phyloP scores from a whole-genome alignment of 1,140 invertebrate genomes.

The Bombyx mori region DNA sequence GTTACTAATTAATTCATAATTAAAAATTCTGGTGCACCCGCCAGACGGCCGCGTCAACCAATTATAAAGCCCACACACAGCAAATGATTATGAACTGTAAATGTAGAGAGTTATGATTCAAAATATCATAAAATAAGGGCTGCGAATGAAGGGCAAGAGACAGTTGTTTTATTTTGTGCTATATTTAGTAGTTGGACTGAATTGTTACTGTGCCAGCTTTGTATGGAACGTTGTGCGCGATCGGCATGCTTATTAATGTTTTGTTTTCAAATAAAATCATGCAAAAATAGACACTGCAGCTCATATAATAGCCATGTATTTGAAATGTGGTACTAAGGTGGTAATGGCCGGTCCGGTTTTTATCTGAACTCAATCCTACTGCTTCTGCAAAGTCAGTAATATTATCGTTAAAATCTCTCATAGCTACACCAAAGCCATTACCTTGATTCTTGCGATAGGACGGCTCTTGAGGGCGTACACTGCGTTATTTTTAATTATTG shows the following conservation, averaged over 20 bases:
- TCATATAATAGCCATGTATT: background rate
- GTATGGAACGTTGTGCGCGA: conserved; percentile 39
- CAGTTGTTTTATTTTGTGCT: conserved; percentile 70
- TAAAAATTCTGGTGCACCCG: conserved; percentile 68
- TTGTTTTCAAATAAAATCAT: conserved; percentile 4
- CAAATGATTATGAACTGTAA: conserved; percentile 42
- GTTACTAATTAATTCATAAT: conserved; percentile 69
- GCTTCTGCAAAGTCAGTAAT: no score
- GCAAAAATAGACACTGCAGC: conserved; percentile 4
- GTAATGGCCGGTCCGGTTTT: no score
- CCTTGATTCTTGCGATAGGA: no score
- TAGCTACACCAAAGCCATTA: no score
- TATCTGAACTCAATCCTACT: no score
- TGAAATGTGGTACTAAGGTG: no score
- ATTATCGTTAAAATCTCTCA: no score
- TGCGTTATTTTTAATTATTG: no score
- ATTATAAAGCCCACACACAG: conserved; percentile 36
- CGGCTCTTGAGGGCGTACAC: no score
- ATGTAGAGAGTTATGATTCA: conserved; percentile 24
- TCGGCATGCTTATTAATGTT: conserved; percentile 35
- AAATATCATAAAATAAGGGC: conserved; percentile 33
- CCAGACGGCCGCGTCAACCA: conserved; percentile 55
- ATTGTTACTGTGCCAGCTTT: conserved; percentile 64
- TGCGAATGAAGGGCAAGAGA: conserved; percentile 65
- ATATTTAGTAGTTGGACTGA: conserved; percentile 65